Base-by-base conservation (phyloP, 2,113 vertebrate genomes). In the Raja brachyura region DNA sequence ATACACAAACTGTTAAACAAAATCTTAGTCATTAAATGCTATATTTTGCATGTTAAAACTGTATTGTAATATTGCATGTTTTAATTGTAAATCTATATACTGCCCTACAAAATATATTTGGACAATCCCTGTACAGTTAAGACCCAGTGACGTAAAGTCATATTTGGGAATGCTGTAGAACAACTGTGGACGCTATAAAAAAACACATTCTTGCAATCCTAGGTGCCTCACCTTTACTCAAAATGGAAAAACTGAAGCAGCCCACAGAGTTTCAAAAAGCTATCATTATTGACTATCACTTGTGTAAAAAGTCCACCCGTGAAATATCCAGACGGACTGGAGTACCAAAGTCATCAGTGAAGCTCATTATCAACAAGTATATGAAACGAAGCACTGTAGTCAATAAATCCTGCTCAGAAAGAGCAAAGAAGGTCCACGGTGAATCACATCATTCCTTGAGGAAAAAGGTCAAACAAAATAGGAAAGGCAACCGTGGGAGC, bases 71-170 rank as follows among this genome's bases (percentile, higher is more conserved):
- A 54, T 92, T 92, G 39, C 66, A 92, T 92, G 90, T 73, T 73
- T 92, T 92, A 92, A 73, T 14, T 92, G 68, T 92, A 92, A 92
- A 73, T 2, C 25, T 92, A 73, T 92, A 73, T 73, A 74, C 90
- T 92, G 90, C 90, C 90, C 68, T 92, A 92, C 90, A 92, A 92
- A 92, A 92, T 92, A 54, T 92, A 92, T 92, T 92, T 92, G 90
- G 90, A 92, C 90, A 92, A 92, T 92, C 90, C 90, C 90, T 92
- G 33, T 92, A 48, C 22, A 74, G 90, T 92, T 92, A 92, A 48
- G 63, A 92, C 18, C 90, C 31, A 54, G 31, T 92, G 90, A 68
- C 61, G 39, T 48, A 61, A 85, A 59, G 25, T 54, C 81, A 70
- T 90, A 31, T 48, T 74, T 54, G 90, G 68, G 68, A 92, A 92